Conservation (phyloP, 1,140 invertebrate species). For the Macrosteles quadrilineatus region DNA sequence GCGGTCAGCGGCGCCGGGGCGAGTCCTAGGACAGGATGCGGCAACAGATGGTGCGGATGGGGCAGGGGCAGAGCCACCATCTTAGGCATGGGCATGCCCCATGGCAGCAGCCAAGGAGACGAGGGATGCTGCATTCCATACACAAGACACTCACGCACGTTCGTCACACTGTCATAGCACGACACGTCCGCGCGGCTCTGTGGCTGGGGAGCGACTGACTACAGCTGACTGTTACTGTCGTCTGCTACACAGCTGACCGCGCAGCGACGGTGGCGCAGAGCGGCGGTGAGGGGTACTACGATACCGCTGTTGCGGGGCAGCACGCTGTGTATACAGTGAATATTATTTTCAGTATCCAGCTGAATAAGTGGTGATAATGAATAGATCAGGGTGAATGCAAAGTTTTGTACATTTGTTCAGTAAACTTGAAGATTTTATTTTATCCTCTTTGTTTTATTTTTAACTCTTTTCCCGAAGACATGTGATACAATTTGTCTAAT, state of each 20-base stretch:
- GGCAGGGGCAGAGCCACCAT: slow-evolving; percentile 54
- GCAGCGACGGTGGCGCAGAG: background rate
- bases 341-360: no score
- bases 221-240: slow-evolving; percentile 6
- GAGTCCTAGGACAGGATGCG: slow-evolving; percentile 23
- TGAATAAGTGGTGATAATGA: no score
- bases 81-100: slow-evolving; percentile 57
- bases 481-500: no score
- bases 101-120: slow-evolving; percentile 56
- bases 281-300: no score
- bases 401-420: no score
- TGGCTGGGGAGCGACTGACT: slow-evolving; percentile 14
- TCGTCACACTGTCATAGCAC: no score
- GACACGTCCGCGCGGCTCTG: background rate
- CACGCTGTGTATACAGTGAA: no score
- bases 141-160: background rate
- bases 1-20: slow-evolving; percentile 19
- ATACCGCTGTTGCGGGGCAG: no score
- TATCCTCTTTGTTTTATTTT: no score
- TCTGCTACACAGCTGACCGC: background rate
- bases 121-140: slow-evolving; percentile 53
- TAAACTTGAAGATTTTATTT: no score
- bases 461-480: no score
- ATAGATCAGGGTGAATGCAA: no score
- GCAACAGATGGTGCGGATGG: slow-evolving; percentile 34